Evolutionary conservation across 2,113 vertebrate species (phyloP), one percentile per base, ranked within the genome.

Genomic region (Empidonax traillii): DNA sequence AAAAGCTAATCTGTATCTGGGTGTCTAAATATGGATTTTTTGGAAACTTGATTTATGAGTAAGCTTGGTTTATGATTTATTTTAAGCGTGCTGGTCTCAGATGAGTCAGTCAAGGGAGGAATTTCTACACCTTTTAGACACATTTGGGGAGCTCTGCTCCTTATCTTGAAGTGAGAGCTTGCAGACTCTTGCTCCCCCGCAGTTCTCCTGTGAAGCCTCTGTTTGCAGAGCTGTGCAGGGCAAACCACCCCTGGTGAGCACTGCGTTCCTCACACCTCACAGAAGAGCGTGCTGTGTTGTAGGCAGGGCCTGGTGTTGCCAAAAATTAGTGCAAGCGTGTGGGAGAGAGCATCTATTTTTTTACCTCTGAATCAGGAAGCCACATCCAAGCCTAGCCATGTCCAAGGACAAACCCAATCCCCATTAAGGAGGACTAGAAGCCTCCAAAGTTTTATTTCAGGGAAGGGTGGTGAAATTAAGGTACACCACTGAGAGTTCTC

Each of bases 71-170:
- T 90, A 44, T 30, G 52, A 22, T 78, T 86, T 80, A 67, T 95
- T 93, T 94, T 81, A 90, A 94, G 78, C 41, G 59, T 49, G 17
- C n/a, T 96, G 56, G 41, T 61, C 46, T 86, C 77, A 75, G 73
- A 86, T 84, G 83, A 90, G 49, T 89, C 88, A 87, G 56, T 78
- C 61, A 88, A 43, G 33, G 58, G 25, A 93, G 30, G 76, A 77
- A 88, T 65, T 62, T 81, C 47, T 49, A 22, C 47, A 75, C 62
- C 53, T 92, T 17, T 92, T 17, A 16, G 56, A 39, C n/a, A 41
- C 5, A 0, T 81, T 52, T 75, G 39, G 80, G 83, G 56, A 93
- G 79, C 52, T 94, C 84, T 81, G 61, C 56, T 94, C 51, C 51
- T 69, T 51, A 75, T 47, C 47, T 93, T 61, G 35, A 81, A 92